Conservation (phyloP, 2,888 invertebrate genomes). For the Quadroppia sp. region DNA sequence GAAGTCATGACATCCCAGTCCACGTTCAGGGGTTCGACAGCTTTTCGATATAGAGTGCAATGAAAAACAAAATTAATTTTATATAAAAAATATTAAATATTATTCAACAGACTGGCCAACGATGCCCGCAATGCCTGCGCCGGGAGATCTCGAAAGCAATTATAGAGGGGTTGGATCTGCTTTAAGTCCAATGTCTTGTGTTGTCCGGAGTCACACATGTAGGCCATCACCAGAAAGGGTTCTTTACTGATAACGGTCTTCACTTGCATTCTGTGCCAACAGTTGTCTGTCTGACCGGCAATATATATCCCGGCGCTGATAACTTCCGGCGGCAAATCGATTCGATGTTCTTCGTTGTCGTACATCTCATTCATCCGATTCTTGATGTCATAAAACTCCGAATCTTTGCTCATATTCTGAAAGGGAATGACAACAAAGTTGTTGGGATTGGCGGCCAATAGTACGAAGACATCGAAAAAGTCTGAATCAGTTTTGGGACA, state of each 20-base stretch:
- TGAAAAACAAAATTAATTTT: neutral
- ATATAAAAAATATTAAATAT: too few relatives aligned
- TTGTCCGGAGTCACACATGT: slow-evolving; percentile 25
- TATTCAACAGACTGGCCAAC: neutral
- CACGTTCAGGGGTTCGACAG: neutral
- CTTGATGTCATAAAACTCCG: neutral
- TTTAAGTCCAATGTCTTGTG: neutral
- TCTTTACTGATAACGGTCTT: neutral
- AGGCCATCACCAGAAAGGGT: neutral
- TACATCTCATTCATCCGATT: slow-evolving; percentile 6
- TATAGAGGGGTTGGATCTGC: slow-evolving; percentile 27
- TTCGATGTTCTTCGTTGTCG: slow-evolving; percentile 17
- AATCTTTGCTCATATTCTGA: neutral
- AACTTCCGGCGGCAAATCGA: neutral
- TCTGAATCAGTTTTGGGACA: neutral
- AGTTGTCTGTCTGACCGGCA: neutral
- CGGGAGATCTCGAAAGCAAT: slow-evolving; percentile 4
- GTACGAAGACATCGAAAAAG: slow-evolving; percentile 27
- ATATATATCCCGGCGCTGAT: neutral
- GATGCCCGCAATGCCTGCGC: slow-evolving; percentile 24
- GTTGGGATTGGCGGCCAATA: slow-evolving; percentile 2
- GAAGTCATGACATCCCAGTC: slow-evolving; percentile 33
- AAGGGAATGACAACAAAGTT: slow-evolving; percentile 31
- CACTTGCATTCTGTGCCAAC: neutral
- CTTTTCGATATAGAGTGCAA: neutral